Evolutionary conservation across 2,888 invertebrate species (phyloP).

Genomic region (Eupithecia centaureata): DNA sequence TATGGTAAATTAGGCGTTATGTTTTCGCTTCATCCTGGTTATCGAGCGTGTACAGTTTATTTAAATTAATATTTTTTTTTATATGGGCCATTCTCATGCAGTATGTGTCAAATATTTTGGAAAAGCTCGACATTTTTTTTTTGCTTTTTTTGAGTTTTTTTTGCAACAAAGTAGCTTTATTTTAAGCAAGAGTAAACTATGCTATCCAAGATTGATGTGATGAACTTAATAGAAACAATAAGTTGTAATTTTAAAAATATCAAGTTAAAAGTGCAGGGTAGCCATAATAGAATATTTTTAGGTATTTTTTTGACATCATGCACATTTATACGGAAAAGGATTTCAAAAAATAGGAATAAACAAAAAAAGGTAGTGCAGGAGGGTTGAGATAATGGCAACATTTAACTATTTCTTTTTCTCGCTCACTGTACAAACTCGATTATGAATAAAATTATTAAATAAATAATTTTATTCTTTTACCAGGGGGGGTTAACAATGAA

Average conservation of each 20-base stretch:
- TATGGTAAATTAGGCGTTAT: conserved; percentile 40
- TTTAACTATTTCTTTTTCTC: conserved; percentile 60
- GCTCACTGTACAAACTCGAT: conserved; percentile 82
- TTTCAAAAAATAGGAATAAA: conserved; percentile 48
- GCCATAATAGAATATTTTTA: neutral
- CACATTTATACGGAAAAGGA: conserved; percentile 40
- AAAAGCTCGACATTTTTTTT: conserved; percentile 4
- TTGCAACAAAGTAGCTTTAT: neutral
- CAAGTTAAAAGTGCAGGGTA: neutral
- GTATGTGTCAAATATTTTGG: neutral
- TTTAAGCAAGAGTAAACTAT: neutral
- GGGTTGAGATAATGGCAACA: conserved; percentile 72
- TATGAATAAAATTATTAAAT: conserved; percentile 42
- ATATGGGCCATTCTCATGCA: conserved; percentile 9
- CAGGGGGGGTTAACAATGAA: conserved; percentile 64
- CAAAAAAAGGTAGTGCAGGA: conserved; percentile 64
- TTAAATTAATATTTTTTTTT: conserved; percentile 6
- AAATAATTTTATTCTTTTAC: conserved; percentile 48
- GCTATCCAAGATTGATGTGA: neutral
- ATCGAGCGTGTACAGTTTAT: conserved; percentile 79
- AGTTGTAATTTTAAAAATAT: neutral
- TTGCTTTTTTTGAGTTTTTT: neutral
- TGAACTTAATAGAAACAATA: neutral
- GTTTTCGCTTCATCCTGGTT: conserved; percentile 60
- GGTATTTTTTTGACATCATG: conserved; percentile 30